These are phyloP conservation scores for Ceuthmochares aereus DNA, from an alignment of 2,113 vertebrate species.

Conservation along the genomic window DNA sequence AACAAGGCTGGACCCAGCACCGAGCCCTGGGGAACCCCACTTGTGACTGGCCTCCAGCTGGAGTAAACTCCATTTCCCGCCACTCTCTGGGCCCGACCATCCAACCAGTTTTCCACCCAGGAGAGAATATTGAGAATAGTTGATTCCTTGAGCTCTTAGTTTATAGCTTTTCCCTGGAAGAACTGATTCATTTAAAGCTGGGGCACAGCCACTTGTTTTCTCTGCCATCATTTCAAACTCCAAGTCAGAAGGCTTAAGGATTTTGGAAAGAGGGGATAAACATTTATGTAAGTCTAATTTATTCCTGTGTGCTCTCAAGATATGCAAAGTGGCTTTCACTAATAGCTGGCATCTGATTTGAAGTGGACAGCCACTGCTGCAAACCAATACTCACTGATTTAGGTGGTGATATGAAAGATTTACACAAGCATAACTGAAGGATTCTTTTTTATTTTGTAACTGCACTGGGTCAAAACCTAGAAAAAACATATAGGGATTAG, in stretches of 20 bases:
- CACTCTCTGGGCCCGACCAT: too few relatives aligned
- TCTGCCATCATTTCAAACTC: not conserved
- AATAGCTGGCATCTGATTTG: not conserved
- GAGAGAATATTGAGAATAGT: not conserved
- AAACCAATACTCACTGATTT: not conserved
- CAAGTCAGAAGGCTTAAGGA: not conserved
- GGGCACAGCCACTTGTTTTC: not conserved
- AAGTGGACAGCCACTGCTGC: not conserved
- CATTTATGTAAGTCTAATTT: not conserved
- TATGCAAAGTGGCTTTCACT: not conserved
- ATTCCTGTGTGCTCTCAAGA: not conserved
- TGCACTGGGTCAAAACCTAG: not conserved
- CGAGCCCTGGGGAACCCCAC: too few relatives aligned
- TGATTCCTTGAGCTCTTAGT: not conserved
- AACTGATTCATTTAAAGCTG: not conserved
- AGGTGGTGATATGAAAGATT: not conserved
- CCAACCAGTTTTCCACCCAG: too few relatives aligned
- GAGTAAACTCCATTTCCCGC: too few relatives aligned
- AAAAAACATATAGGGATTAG: constrained; percentile 1
- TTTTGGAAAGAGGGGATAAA: not conserved
- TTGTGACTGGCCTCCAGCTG: too few relatives aligned
- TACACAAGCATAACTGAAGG: not conserved
- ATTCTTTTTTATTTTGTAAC: constrained; percentile 32
- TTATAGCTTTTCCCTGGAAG: not conserved
- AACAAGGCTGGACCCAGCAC: too few relatives aligned